Base-by-base conservation (phyloP, 2,888 invertebrate species). In the Amiota minor region DNA sequence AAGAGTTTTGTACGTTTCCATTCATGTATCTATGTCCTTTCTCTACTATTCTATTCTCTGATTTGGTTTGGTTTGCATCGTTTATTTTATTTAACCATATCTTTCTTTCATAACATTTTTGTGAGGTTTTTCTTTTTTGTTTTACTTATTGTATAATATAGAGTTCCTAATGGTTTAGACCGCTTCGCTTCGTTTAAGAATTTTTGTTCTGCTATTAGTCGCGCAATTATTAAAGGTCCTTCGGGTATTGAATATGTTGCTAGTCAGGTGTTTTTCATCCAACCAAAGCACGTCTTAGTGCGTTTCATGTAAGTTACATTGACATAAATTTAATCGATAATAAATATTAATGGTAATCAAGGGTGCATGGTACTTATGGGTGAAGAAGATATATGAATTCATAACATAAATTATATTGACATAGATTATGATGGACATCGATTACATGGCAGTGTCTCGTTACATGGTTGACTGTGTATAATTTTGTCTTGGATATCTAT, bases 381-480 rank as follows among this genome's bases (percentile, higher is more conserved):
- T 35, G 35, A 35, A 35, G 2, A 35, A 35, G 2, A 35, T 35
- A 35, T 35, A 16, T 16, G 53, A 2, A 16, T 20, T 46, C 59
- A 56, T 45, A 12, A 46, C 59, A 72, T 55, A 35, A 45, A 46
- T 59, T 55, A 72, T 72, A 72, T 72, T 72, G 72, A 72, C 65
- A 67, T 35, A 49, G 72, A 72, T 72, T 67, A 67, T 67, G 67
- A 55, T 46, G 65, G 65, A 72, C 72, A 56, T 56, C n/a, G 45
- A 53, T 53, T 35, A 16, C 53, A 16, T 14, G 14, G 53, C 53
- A 35, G 35, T 35, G 53, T 53, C 9, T 14, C 53, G 53, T 53
- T 53, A 53, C 53, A 16, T 53, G 53, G n/a, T 16, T 53, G 53
- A 35, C 53, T 14, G 16, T 53, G 14, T 11, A 35, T 35, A 53